Conservation (phyloP, 1,140 invertebrate genomes). For the Venturia canescens region DNA sequence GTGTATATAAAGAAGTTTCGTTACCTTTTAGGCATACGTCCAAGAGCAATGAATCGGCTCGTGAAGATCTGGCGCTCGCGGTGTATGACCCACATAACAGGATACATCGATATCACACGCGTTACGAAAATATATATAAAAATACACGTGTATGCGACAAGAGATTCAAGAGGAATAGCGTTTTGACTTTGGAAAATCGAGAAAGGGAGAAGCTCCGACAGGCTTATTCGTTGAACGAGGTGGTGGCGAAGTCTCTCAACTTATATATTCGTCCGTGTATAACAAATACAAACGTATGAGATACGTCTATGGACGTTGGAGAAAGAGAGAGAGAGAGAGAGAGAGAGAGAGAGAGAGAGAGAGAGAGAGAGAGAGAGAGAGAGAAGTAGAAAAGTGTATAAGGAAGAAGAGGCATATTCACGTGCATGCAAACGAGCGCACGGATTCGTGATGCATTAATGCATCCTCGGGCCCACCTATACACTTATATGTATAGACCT, state of each 20-base stretch:
- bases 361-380: too few relatives aligned
- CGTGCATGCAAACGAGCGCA: constrained; percentile 11
- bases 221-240: not conserved
- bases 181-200: not conserved
- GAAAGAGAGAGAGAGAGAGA: too few relatives aligned
- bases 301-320: not conserved
- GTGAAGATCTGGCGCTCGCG: not conserved
- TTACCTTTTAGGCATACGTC: not conserved
- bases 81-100: not conserved
- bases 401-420: not conserved
- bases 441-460: constrained; percentile 52
- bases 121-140: not conserved
- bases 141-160: not conserved
- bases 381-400: not conserved
- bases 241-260: not conserved
- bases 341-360: too few relatives aligned
- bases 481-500: not conserved
- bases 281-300: not conserved
- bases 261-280: not conserved
- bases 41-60: not conserved
- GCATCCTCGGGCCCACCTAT: constrained; percentile 34
- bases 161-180: too few relatives aligned
- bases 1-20: too few relatives aligned
- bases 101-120: not conserved
- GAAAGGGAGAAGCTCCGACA: not conserved